phyloP scores from a whole-genome alignment of 2,113 vertebrate species.

The Monarcha castaneiventris region DNA sequence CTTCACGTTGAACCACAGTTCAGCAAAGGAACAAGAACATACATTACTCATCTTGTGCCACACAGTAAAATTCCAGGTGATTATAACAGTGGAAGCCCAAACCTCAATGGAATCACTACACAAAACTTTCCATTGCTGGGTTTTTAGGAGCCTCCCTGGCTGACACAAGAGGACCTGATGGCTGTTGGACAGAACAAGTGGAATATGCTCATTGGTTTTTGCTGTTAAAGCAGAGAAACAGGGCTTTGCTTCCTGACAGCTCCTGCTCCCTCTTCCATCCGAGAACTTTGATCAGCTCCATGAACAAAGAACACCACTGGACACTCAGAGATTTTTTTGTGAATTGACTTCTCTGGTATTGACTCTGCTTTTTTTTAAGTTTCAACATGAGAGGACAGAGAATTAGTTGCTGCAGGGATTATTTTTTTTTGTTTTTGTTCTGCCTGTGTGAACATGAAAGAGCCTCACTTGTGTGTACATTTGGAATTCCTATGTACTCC shows the following conservation, averaged over 20 bases:
- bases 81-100: neutral
- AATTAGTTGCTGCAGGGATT: neutral
- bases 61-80: neutral
- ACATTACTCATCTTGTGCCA: no score
- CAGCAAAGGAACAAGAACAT: neutral
- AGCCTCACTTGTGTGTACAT: neutral
- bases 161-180: neutral
- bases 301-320: neutral
- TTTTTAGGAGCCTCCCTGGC: neutral
- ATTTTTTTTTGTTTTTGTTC: neutral
- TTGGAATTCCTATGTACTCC: neutral
- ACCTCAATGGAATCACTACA: neutral
- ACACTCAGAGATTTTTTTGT: neutral
- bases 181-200: neutral
- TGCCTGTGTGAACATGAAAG: neutral
- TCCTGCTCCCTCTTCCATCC: neutral
- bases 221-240: neutral
- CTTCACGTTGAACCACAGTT: neutral
- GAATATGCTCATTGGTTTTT: neutral
- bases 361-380: neutral
- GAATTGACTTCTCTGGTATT: neutral
- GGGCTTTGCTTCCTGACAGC: neutral
- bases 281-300: neutral
- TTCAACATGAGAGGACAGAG: neutral
- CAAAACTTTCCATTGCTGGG: accelerated